Percentiles rank a stretch among this genome's conserved stretches.
These are phyloP conservation scores for Dryadula phaetusa DNA, from an alignment of 2,888 invertebrate genomes.

Conservation along the genomic window DNA sequence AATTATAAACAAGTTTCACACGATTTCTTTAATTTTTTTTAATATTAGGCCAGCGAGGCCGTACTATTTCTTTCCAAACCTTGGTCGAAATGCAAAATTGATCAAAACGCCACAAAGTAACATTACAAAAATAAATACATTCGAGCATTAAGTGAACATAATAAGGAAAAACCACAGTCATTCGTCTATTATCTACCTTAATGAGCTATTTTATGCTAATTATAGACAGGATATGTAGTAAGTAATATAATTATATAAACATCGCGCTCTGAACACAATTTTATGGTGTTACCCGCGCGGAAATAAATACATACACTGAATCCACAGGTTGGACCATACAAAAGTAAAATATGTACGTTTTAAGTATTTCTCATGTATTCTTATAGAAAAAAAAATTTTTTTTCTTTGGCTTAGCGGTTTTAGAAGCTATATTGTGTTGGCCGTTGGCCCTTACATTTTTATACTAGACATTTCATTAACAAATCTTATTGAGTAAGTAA, in stretches of 20 bases:
- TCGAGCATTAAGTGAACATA: conserved; percentile 43
- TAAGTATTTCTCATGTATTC: no score
- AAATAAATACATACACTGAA: conserved; percentile 50
- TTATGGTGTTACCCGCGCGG: conserved; percentile 73
- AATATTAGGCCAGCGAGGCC: not conserved
- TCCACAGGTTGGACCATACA: not conserved
- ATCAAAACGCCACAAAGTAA: conserved; percentile 4
- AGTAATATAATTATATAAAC: conserved; percentile 72
- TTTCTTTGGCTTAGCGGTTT: no score
- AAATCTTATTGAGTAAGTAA: no score
- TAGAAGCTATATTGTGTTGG: no score
- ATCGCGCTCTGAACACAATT: conserved; percentile 65
- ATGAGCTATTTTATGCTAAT: conserved; percentile 80
- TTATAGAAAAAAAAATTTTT: no score
- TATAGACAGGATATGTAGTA: conserved; percentile 72
- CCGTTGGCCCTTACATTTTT: no score
- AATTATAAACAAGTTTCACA: no score
- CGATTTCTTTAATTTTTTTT: not conserved
- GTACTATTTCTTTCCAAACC: no score
- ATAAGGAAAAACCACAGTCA: conserved; percentile 70
- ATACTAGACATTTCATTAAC: no score
- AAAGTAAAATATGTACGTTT: not conserved
- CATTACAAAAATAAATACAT: conserved; percentile 27
- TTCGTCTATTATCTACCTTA: conserved; percentile 70
- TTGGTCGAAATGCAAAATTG: not conserved